phyloP scores from a whole-genome alignment of 2,888 invertebrate species.

The Acrocera orbiculus region DNA sequence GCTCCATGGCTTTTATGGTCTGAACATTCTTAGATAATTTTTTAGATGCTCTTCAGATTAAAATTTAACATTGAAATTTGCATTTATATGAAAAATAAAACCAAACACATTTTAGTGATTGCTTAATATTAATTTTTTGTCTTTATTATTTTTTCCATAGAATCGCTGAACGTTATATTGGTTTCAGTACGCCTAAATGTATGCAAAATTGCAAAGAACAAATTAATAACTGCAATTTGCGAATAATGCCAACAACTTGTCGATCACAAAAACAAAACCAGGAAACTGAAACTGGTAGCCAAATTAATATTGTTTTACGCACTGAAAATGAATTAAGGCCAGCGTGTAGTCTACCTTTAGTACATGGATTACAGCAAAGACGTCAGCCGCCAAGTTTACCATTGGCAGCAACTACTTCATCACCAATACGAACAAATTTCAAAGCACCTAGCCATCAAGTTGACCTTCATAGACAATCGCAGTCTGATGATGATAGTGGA shows the following conservation, averaged over 20 bases:
- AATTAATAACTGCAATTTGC: constrained; percentile 1
- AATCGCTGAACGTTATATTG: no score
- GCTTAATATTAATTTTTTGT: no score
- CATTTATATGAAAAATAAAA: no score
- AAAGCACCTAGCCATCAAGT: constrained; percentile 28
- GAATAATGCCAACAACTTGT: constrained; percentile 5
- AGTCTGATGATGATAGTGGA: constrained; percentile 94
- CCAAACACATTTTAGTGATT: no score
- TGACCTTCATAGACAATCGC: constrained; percentile 70
- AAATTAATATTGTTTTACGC: background rate
- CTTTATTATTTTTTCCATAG: no score
- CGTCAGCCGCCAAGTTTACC: constrained; percentile 24
- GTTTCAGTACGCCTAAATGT: no score
- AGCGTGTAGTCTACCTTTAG: constrained; percentile 4
- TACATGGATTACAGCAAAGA: no score
- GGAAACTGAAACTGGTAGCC: constrained; percentile 9
- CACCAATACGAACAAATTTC: constrained; percentile 23
- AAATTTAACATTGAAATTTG: no score
- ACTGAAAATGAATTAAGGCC: constrained; percentile 1
- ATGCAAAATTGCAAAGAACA: no score
- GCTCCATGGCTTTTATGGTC: no score
- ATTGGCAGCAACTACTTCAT: constrained; percentile 21
- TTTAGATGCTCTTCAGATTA: no score
- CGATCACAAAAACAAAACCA: constrained; percentile 4
- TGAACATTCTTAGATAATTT: no score